phyloP scores from a whole-genome alignment of 2,797 vertebrate genomes.

The Tolypeutes matacus region DNA sequence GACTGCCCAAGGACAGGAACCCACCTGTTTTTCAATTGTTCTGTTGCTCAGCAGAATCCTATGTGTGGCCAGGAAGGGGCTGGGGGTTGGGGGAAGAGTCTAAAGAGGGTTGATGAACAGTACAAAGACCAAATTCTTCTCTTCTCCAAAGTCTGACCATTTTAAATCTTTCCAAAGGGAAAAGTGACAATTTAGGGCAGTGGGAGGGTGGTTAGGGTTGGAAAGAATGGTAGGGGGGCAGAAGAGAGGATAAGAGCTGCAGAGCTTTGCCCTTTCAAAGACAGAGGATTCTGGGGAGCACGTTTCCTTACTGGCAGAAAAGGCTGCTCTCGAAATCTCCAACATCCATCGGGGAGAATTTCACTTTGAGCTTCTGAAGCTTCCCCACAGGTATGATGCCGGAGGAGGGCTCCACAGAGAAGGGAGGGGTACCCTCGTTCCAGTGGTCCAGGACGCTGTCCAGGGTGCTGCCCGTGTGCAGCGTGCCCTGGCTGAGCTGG shows the following conservation, averaged over 20 bases:
- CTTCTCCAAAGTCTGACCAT: not conserved
- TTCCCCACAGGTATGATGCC: constrained; percentile 89
- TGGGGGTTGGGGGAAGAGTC: not conserved
- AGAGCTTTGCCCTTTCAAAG: not conserved
- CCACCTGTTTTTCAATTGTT: not conserved
- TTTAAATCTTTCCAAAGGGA: not conserved
- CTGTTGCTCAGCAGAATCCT: not conserved
- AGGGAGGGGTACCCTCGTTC: constrained; percentile 71
- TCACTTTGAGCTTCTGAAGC: constrained; percentile 88
- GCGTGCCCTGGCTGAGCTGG: constrained; percentile 52
- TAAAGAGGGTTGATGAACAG: not conserved
- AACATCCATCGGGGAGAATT: constrained; percentile 91
- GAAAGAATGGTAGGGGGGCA: not conserved
- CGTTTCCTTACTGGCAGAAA: constrained; percentile 91
- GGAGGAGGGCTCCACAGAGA: constrained; percentile 90
- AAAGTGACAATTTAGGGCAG: not conserved
- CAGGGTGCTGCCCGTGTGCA: constrained; percentile 74
- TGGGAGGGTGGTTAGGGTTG: not conserved
- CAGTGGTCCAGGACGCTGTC: constrained; percentile 80
- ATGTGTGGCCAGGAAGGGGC: not conserved
- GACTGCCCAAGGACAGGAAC: not conserved
- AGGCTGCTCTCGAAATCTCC: constrained; percentile 90
- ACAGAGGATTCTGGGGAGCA: not conserved
- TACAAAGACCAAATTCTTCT: not conserved
- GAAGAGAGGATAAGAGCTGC: not conserved